A percentile compares a stretch with the other conserved stretches of the same genome.
Conservation (phyloP, 2,113 vertebrate genomes). For the Larimichthys polyactis region DNA sequence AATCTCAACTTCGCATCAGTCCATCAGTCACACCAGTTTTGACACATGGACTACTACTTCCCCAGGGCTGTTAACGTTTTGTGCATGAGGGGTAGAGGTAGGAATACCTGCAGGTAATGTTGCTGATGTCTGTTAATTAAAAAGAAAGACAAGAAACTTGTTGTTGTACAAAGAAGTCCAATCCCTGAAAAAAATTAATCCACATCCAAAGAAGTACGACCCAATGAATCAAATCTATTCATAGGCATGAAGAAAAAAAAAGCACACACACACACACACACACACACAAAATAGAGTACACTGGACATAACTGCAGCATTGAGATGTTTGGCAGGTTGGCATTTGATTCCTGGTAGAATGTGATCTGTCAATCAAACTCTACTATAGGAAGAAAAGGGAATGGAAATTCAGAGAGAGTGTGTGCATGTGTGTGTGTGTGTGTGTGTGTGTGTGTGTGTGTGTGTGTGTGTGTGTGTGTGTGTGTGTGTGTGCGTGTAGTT, state of each 20-base stretch:
- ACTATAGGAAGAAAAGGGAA: background rate
- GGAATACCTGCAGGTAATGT: background rate
- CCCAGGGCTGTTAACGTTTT: background rate
- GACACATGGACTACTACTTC: background rate
- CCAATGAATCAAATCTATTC: background rate
- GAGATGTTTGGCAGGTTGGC: conserved; percentile 26
- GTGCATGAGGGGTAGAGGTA: background rate
- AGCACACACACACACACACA: background rate
- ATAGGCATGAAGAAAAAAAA: background rate
- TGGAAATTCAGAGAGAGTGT: background rate
- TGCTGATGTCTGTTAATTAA: background rate
- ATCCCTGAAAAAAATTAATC: background rate
- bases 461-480: no score
- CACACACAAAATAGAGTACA: background rate
- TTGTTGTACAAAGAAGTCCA: background rate
- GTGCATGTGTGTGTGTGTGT: background rate
- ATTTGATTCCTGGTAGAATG: conserved; percentile 13
- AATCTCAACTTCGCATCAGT: background rate
- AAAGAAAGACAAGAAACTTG: background rate
- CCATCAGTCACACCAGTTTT: background rate
- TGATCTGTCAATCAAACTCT: conserved; percentile 30
- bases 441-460: no score
- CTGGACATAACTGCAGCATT: conserved; percentile 7
- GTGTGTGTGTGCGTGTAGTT: background rate
- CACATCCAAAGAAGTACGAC: background rate